A percentile compares a stretch with the other conserved stretches of the same genome.
These are phyloP conservation scores for Caenorhabditis japonica DNA, from an alignment of 2,888 invertebrate species.

Conservation along the genomic window DNA sequence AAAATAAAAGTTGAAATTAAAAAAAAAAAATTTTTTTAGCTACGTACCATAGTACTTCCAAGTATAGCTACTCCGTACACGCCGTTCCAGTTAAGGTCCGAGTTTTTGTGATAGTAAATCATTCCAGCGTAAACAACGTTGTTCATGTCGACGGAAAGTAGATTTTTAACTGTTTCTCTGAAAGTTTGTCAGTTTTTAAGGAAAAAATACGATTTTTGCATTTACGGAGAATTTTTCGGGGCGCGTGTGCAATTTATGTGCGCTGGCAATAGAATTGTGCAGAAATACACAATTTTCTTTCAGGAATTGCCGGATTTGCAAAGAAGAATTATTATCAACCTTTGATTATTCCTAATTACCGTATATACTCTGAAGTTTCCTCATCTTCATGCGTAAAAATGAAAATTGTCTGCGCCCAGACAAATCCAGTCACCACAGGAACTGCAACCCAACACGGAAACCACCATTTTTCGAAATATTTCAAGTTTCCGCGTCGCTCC, in stretches of 20 bases:
- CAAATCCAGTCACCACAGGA: constrained; percentile 2
- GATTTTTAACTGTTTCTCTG: no score
- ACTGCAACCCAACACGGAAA: constrained; percentile 21
- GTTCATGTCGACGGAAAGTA: no score
- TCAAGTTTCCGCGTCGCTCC: constrained; percentile 19
- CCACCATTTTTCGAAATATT: constrained; percentile 27
- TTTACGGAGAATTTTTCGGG: no score
- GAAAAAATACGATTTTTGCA: no score
- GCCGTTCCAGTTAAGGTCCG: not conserved
- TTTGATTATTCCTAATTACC: constrained; percentile 4
- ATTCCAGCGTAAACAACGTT: constrained; percentile 22
- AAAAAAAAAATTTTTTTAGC: no score
- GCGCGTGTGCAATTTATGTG: no score
- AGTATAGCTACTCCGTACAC: constrained; percentile 7
- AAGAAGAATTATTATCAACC: no score
- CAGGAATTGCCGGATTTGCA: not conserved
- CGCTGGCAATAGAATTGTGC: no score
- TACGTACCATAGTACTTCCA: constrained; percentile 13
- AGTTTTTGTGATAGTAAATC: constrained; percentile 17
- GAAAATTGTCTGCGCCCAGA: constrained; percentile 20
- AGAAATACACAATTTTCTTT: no score
- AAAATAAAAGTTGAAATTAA: not conserved
- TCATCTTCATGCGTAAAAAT: constrained; percentile 4
- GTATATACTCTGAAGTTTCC: constrained; percentile 17
- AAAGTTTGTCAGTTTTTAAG: no score